Percentiles rank a stretch among this genome's conserved stretches.
These are phyloP conservation scores for Tuta absoluta DNA, from an alignment of 2,888 invertebrate genomes.

Conservation along the genomic window DNA sequence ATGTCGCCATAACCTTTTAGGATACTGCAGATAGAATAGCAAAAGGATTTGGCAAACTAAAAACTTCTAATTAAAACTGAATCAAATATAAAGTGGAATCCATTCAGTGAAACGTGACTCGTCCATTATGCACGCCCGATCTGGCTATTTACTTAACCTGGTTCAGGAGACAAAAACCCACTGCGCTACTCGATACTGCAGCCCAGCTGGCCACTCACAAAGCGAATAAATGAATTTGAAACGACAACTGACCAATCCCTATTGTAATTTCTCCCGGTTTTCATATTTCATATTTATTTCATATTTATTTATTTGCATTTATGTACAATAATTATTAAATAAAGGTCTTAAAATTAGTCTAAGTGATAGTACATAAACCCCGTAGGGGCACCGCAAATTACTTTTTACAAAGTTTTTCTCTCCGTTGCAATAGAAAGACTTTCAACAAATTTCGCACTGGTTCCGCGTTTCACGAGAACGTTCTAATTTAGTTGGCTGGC, in stretches of 20 bases:
- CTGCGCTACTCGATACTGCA: slow-evolving; percentile 51
- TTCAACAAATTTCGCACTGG: slow-evolving; percentile 33
- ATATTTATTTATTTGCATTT: too few species aligned
- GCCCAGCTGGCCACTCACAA: slow-evolving; percentile 42
- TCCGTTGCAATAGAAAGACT: slow-evolving; percentile 33
- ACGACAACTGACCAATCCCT: slow-evolving; percentile 49
- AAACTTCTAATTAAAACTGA: slow-evolving; percentile 65
- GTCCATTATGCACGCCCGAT: slow-evolving; percentile 59
- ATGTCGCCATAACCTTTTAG: not conserved
- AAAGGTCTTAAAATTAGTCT: too few species aligned
- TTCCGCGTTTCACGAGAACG: slow-evolving; percentile 24
- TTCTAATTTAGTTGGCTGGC: slow-evolving; percentile 48
- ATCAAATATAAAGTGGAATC: slow-evolving; percentile 60
- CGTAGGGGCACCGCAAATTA: too few species aligned
- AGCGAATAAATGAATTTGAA: slow-evolving; percentile 59
- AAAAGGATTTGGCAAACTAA: slow-evolving; percentile 41
- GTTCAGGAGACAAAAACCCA: slow-evolving; percentile 60
- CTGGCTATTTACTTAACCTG: slow-evolving; percentile 73
- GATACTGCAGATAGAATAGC: not conserved
- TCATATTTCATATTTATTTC: too few species aligned
- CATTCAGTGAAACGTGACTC: slow-evolving; percentile 57
- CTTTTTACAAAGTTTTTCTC: too few species aligned
- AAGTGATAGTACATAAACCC: too few species aligned
- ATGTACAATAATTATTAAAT: too few species aligned
- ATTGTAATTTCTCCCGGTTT: slow-evolving; percentile 40